Base-by-base conservation (phyloP, 2,797 vertebrate species). In the Centroberyx gerrardi region DNA sequence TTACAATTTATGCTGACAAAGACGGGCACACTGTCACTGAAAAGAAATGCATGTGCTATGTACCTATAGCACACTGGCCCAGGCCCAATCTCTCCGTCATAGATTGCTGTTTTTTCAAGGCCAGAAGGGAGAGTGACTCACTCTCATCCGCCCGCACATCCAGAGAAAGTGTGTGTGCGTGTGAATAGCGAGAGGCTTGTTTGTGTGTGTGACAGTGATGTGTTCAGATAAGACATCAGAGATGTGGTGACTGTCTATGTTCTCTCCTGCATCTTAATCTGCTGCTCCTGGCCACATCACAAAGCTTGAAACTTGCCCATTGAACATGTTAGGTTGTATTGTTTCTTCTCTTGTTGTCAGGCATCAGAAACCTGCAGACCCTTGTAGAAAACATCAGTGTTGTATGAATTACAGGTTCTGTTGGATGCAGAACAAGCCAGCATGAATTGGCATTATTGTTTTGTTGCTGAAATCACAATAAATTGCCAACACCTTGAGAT, bases 71-170 rank as follows among this genome's bases (percentile, higher is more conserved):
- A 55, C 29, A 79, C 75, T 80, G 56, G 59, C 74, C 53, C 33
- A 82, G 49, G 53, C 63, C 42, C 31, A 8, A 62, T 81, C 40
- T 76, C 64, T 72, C 62, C 76, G 63, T 72, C 76, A 73, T 72
- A 87, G 74, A 87, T 84, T 88, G 66, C 53, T 55, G 38, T 54
- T 73, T 79, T 70, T 74, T 53, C 72, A 83, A 82, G 72, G 70
- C 85, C 87, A 91, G 85, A 91, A 88, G 81, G 83, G 67, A 91
- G 81, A 78, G 66, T 92, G 91, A 92, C 74, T 92, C 91, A 90
- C 81, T 76, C 80, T 84, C 62, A 75, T 74, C 86, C 83, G 22
- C 88, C 88, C 82, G 90, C 89, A 77, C 81, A 88, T 87, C 77
- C 67, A 78, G 64, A 66, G 74, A 27, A 60, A 38, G 62, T 79